phyloP scores from a whole-genome alignment of 2,888 invertebrate species.

The Cheilosia impressa region DNA sequence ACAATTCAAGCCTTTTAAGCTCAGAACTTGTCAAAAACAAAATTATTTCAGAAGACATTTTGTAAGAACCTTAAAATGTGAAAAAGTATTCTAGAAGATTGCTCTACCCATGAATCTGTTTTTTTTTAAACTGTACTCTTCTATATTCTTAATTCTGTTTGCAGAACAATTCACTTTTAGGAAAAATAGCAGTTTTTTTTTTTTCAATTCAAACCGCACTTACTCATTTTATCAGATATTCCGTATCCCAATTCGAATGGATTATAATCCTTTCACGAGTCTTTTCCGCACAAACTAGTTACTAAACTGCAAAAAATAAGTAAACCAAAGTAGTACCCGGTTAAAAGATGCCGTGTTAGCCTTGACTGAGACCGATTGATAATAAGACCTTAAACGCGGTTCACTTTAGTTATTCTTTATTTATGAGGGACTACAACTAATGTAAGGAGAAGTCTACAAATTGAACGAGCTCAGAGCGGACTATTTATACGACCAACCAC shows the following conservation, averaged over 20 bases:
- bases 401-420: conserved; percentile 16
- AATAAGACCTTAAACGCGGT: conserved; percentile 33
- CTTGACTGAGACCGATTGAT: conserved; percentile 58
- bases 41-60: no score
- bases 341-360: conserved; percentile 36
- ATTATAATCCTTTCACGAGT: not conserved
- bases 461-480: not conserved
- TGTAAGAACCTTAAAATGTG: no score
- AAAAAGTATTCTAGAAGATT: no score
- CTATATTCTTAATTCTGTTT: no score
- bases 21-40: no score
- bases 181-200: no score
- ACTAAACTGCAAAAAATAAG: not conserved
- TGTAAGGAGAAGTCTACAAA: not conserved
- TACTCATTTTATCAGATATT: conserved; percentile 57
- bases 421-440: not conserved
- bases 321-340: conserved; percentile 17
- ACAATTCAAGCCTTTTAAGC: no score
- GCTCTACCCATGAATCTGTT: no score
- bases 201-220: conserved; percentile 20
- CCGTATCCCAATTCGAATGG: not conserved
- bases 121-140: no score
- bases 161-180: no score
- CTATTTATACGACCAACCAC: conserved; percentile 46
- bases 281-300: not conserved